These are phyloP conservation scores for Elymnias hypermnestra DNA, from an alignment of 1,140 invertebrate genomes.

Conservation along the genomic window DNA sequence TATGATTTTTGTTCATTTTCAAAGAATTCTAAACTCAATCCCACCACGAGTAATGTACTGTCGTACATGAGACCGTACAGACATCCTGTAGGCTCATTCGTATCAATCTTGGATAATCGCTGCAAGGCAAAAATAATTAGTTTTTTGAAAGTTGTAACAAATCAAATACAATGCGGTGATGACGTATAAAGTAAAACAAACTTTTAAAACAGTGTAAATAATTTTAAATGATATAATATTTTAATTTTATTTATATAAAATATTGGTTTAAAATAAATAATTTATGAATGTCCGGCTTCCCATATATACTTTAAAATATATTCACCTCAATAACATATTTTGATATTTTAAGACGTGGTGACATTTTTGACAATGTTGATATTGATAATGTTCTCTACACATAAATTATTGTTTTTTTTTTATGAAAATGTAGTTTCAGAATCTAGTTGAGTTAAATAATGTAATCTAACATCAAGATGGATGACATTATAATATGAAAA, in stretches of 20 bases:
- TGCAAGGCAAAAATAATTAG: constrained; percentile 24
- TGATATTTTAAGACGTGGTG: constrained; percentile 76
- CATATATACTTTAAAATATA: constrained; percentile 4
- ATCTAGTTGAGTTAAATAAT: no score
- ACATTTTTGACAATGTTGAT: constrained; percentile 73
- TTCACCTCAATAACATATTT: constrained; percentile 75
- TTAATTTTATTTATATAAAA: neutral
- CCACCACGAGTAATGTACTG: constrained; percentile 81
- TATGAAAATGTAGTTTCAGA: no score
- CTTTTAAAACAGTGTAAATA: neutral
- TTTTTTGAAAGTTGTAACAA: neutral
- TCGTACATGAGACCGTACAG: constrained; percentile 85
- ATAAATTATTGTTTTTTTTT: no score
- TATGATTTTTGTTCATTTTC: constrained; percentile 75
- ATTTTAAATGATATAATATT: neutral
- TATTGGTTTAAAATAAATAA: neutral
- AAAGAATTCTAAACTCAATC: constrained; percentile 79
- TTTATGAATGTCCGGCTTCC: neutral
- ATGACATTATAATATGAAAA: no score
- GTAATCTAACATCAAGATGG: no score
- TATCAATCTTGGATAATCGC: constrained; percentile 64
- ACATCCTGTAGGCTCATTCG: constrained; percentile 79
- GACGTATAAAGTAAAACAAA: constrained; percentile 23
- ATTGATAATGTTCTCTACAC: no score
- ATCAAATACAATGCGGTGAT: constrained; percentile 7